phyloP scores from a whole-genome alignment of 2,888 invertebrate species.

The Therioaphis trifolii region DNA sequence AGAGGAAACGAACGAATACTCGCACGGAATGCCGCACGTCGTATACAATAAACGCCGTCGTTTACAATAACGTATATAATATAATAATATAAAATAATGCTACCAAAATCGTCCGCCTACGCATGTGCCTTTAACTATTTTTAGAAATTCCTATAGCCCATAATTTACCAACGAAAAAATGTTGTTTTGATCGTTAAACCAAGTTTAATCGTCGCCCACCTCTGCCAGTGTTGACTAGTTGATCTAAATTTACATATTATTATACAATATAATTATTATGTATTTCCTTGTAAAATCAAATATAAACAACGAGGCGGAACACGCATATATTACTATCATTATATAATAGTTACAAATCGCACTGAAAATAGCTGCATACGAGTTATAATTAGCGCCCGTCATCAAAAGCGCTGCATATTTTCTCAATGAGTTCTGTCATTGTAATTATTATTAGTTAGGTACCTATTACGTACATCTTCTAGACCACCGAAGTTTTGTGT shows the following conservation, averaged over 20 bases:
- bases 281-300: constrained; percentile 45
- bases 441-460: constrained; percentile 40
- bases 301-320: constrained; percentile 46
- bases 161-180: constrained; percentile 26
- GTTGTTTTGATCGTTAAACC: constrained; percentile 53
- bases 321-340: constrained; percentile 17
- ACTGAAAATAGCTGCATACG: constrained; percentile 30
- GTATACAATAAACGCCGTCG: no score
- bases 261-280: constrained; percentile 45
- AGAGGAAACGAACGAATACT: no score
- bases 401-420: constrained; percentile 32
- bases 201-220: constrained; percentile 51
- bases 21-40: no score
- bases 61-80: no score
- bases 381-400: constrained; percentile 46
- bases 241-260: constrained; percentile 53
- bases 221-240: constrained; percentile 24
- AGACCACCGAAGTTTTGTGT: not conserved
- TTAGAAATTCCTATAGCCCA: constrained; percentile 42
- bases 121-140: constrained; percentile 36
- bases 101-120: constrained; percentile 16
- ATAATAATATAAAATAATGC: constrained; percentile 18
- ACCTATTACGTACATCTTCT: not conserved
- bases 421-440: constrained; percentile 47
- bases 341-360: constrained; percentile 37